Conservation (phyloP, 2,888 invertebrate species). For the Pecten maximus region DNA sequence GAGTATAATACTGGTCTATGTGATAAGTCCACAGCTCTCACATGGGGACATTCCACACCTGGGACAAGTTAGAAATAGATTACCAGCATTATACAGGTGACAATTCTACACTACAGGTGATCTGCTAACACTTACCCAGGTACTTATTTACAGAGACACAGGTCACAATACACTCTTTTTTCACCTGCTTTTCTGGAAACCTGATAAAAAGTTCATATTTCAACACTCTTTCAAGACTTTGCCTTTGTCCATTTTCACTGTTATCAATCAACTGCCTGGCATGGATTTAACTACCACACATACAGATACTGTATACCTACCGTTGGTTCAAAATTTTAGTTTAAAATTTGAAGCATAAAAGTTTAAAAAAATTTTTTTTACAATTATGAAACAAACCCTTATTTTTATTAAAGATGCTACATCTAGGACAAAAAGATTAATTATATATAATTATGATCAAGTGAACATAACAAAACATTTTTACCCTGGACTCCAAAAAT, state of each 20-base stretch:
- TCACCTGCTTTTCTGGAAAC: background rate
- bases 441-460: too few relatives aligned
- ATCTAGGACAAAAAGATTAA: too few relatives aligned
- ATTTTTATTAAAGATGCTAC: too few relatives aligned
- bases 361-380: too few relatives aligned
- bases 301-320: too few relatives aligned
- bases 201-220: background rate
- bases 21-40: background rate
- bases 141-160: background rate
- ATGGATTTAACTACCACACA: too few relatives aligned
- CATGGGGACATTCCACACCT: conserved; percentile 19
- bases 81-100: background rate
- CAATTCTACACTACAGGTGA: background rate
- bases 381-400: too few relatives aligned
- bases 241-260: background rate
- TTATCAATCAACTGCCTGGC: background rate
- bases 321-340: too few relatives aligned
- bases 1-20: background rate
- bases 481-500: too few relatives aligned
- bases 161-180: background rate
- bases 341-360: too few relatives aligned
- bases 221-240: background rate
- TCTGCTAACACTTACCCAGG: background rate
- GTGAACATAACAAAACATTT: too few relatives aligned
- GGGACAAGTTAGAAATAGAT: background rate